Evolutionary conservation across 2,797 vertebrate species (phyloP), one percentile per base, ranked within the genome.

Genomic region (Rhinichthys osculus): DNA sequence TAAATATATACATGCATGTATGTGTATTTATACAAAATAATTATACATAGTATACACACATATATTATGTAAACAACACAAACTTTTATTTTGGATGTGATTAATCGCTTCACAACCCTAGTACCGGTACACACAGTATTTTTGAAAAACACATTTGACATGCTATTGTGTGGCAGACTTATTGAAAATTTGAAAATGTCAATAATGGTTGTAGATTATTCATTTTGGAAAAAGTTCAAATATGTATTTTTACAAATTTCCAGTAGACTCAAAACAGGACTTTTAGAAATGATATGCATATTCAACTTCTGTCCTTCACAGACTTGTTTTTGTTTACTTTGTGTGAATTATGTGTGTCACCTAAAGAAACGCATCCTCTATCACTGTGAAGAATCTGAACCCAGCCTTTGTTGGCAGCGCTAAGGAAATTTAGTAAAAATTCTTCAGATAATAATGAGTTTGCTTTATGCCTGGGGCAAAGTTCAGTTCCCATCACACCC

Each of bases 401-500:
- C 30, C 16, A 52, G 78, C 10, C 7, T 50, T 27, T 50, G 52
- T 44, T 73, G 50, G 5, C 69, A 69, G 17, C 2, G 2, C 70
- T 1, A 59, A 70, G 71, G 5, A 69, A 47, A 77, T 27, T 35
- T 44, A 2, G 30, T 76, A 70, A 70, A 82, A 59, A 70, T 35
- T n/a, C 3, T 57, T 82, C 5, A 17, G 35, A 27, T 66, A 67
- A 76, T 57, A 33, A 76, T 76, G 10, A 81, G 47, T 69, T 38
- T 69, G 79, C 19, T 57, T 69, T 44, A n/a, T 62, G 73, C 73
- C 72, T 47, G 30, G 14, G 72, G 77, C 67, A 71, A 42, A 19
- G 50, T 79, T 79, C 5, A 42, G 13, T 66, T 83, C 81, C 66
- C 74, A 64, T 86, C 89, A 74, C 87, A 84, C 67, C 76, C 70